phyloP scores from a whole-genome alignment of 1,140 invertebrate genomes.

The Aethina tumida region DNA sequence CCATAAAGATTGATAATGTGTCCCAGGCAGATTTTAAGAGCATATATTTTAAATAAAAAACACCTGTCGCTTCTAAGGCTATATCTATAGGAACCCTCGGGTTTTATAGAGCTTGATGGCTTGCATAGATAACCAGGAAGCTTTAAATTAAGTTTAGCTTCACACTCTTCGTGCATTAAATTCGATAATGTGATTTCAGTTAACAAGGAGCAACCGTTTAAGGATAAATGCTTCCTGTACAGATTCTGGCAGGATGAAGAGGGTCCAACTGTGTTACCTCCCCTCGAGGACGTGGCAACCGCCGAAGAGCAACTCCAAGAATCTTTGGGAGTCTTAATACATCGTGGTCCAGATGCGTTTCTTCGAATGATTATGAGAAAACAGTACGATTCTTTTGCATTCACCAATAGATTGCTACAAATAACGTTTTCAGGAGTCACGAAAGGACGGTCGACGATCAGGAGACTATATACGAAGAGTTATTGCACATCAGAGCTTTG shows the following conservation, averaged over 20 bases:
- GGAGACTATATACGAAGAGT: conserved; percentile 77
- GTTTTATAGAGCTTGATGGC: no score
- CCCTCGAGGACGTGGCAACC: conserved; percentile 46
- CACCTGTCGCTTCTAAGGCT: no score
- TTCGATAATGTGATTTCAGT: conserved; percentile 47
- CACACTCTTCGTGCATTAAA: no score
- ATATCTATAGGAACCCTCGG: no score
- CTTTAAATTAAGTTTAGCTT: no score
- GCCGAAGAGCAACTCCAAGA: conserved; percentile 61
- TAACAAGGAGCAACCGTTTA: conserved; percentile 71
- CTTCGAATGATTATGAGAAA: conserved; percentile 74
- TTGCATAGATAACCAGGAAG: no score
- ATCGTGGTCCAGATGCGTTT: conserved; percentile 64
- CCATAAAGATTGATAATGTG: no score
- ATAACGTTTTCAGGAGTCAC: conserved; percentile 49
- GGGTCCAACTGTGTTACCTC: conserved; percentile 39
- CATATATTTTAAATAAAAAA: no score
- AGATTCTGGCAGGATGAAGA: conserved; percentile 67
- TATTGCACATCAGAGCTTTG: conserved; percentile 72
- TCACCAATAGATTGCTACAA: neutral
- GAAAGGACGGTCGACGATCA: conserved; percentile 71
- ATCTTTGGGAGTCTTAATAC: conserved; percentile 51
- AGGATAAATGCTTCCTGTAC: conserved; percentile 77
- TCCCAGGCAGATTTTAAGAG: no score
- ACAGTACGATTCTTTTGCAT: conserved; percentile 50